These are phyloP conservation scores for Tachyglossus aculeatus DNA, from an alignment of 2,797 vertebrate species.

Conservation along the genomic window DNA sequence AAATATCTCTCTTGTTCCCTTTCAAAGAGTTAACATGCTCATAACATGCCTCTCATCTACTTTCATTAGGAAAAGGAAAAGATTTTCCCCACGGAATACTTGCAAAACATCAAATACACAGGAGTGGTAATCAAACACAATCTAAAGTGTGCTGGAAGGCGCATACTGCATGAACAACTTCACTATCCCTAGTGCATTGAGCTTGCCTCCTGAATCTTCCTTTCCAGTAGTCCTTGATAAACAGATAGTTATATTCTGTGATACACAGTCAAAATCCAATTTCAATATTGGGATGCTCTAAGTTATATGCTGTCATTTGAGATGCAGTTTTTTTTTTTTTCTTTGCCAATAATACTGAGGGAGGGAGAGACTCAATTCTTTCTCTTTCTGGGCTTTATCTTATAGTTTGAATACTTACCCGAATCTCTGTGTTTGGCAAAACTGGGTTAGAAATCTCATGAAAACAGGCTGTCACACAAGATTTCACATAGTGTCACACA, in stretches of 20 bases:
- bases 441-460: not conserved
- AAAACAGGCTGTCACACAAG: too few species aligned
- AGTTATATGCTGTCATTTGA: not conserved
- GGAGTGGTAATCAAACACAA: constrained; percentile 13
- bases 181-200: not conserved
- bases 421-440: not conserved
- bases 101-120: constrained; percentile 9
- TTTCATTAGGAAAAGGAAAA: constrained; percentile 18
- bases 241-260: not conserved
- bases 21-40: constrained; percentile 1
- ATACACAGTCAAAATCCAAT: not conserved
- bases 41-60: not conserved
- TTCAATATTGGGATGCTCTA: not conserved
- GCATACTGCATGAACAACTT: not conserved
- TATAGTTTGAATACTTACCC: not conserved
- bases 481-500: not conserved
- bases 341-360: not conserved
- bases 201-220: not conserved
- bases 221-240: not conserved
- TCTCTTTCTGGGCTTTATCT: not conserved
- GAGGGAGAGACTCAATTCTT: not conserved
- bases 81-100: not conserved
- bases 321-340: not conserved
- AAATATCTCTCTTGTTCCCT: not conserved
- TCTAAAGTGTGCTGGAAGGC: not conserved